Conservation (phyloP, 2,888 invertebrate species). For the Coronaproctus castanopsis region DNA sequence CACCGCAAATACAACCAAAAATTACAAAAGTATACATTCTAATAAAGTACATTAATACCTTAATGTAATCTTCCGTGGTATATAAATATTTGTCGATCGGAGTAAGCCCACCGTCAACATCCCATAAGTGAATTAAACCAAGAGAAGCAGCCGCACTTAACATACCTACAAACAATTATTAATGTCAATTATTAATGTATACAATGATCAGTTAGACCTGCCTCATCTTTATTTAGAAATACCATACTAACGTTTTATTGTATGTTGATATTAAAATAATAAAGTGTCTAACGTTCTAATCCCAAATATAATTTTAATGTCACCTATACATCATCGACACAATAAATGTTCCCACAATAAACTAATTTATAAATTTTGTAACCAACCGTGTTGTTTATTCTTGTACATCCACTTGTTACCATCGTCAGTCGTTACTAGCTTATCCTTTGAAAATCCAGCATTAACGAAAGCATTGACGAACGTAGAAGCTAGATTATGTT, state of each 20-base stretch:
- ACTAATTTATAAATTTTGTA: too few relatives aligned
- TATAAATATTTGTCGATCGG: slow-evolving; percentile 97
- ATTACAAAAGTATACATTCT: too few relatives aligned
- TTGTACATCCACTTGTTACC: slow-evolving; percentile 79
- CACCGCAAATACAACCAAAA: too few relatives aligned
- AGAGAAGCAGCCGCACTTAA: slow-evolving; percentile 90
- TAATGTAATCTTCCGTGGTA: slow-evolving; percentile 85
- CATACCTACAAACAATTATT: slow-evolving; percentile 40
- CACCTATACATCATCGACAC: too few relatives aligned
- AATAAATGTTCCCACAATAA: too few relatives aligned
- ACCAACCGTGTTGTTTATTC: slow-evolving; percentile 72
- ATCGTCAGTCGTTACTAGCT: slow-evolving; percentile 70
- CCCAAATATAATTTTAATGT: not conserved
- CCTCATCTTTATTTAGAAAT: too few relatives aligned
- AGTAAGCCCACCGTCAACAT: slow-evolving; percentile 91
- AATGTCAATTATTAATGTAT: too few relatives aligned
- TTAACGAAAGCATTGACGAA: slow-evolving; percentile 99
- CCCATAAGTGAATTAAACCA: slow-evolving; percentile 90
- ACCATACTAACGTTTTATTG: too few relatives aligned
- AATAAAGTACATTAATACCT: too few relatives aligned
- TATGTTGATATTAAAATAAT: too few relatives aligned
- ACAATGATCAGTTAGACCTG: too few relatives aligned
- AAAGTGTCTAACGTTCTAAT: too few relatives aligned
- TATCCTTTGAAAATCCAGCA: slow-evolving; percentile 91
- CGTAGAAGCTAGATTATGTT: slow-evolving; percentile 89